Evolutionary conservation across 2,113 vertebrate genomes (phyloP).

Genomic region (Trogon surrucura): DNA sequence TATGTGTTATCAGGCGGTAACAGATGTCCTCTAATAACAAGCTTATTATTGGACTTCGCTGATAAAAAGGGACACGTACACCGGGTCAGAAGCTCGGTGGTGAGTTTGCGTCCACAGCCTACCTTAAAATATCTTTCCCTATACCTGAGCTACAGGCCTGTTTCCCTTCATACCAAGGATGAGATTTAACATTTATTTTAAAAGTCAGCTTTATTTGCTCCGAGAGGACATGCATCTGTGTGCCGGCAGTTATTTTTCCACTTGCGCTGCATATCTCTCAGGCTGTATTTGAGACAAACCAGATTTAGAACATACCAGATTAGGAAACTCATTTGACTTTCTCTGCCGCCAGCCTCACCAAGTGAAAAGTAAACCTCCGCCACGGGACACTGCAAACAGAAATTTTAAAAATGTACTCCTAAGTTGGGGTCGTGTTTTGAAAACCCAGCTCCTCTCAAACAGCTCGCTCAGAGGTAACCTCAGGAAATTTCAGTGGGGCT

Average conservation of each 20-base stretch:
- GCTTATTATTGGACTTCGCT: conserved; percentile 22
- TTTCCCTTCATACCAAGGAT: background rate
- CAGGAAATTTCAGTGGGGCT: background rate
- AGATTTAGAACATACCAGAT: conserved; percentile 59
- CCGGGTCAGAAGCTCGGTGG: background rate
- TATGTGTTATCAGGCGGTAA: background rate
- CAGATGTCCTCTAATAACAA: conserved; percentile 35
- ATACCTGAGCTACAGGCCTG: background rate
- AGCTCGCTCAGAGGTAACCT: background rate
- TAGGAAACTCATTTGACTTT: conserved; percentile 63
- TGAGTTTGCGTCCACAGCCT: background rate
- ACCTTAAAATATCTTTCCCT: conserved; percentile 18
- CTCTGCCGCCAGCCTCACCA: background rate
- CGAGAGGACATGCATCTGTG: background rate
- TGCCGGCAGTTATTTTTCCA: conserved; percentile 53
- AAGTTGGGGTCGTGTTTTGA: background rate
- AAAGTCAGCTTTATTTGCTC: conserved; percentile 59
- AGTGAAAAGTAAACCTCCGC: conserved; percentile 17
- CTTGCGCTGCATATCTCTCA: background rate
- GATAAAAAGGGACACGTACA: background rate
- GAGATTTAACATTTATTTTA: conserved; percentile 55
- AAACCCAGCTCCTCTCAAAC: background rate
- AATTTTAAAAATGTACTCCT: background rate
- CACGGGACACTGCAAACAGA: background rate
- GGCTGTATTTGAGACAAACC: conserved; percentile 61